phyloP scores from a whole-genome alignment of 2,113 vertebrate genomes.

The Rhegmatorhina hoffmannsi region DNA sequence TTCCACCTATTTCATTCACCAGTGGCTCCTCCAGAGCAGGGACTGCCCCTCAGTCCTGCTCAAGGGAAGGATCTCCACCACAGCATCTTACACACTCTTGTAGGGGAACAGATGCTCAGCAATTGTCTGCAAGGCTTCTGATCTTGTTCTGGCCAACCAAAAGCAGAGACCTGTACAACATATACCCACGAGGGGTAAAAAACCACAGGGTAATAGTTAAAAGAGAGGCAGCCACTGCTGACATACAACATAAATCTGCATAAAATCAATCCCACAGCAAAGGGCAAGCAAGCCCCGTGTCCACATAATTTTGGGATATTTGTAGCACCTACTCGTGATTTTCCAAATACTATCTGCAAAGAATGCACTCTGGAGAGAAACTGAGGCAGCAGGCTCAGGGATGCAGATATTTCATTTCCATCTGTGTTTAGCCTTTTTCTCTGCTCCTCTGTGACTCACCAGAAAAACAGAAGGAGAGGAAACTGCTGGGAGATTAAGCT shows the following conservation, averaged over 20 bases:
- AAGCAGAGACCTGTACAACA: neutral
- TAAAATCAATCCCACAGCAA: neutral
- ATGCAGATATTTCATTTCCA: neutral
- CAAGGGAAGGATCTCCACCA: neutral
- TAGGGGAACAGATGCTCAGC: neutral
- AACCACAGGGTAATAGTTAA: neutral
- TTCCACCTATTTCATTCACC: neutral
- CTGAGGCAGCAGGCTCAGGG: neutral
- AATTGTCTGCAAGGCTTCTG: neutral
- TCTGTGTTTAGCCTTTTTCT: neutral
- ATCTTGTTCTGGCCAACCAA: neutral
- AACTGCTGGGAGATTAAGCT: neutral
- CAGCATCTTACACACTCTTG: neutral
- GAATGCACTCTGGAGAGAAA: neutral
- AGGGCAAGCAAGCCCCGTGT: neutral
- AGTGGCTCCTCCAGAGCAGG: neutral
- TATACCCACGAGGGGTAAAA: neutral
- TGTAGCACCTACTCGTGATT: neutral
- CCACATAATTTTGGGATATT: neutral
- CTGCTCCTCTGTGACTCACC: constrained; percentile 11
- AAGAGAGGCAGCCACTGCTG: neutral
- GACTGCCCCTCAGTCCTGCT: neutral
- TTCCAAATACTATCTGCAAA: neutral
- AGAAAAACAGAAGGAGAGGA: neutral
- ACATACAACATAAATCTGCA: neutral